Percentiles rank a stretch among this genome's conserved stretches.
Conservation (phyloP, 2,113 vertebrate genomes). For the Potamarius usumacintae region DNA sequence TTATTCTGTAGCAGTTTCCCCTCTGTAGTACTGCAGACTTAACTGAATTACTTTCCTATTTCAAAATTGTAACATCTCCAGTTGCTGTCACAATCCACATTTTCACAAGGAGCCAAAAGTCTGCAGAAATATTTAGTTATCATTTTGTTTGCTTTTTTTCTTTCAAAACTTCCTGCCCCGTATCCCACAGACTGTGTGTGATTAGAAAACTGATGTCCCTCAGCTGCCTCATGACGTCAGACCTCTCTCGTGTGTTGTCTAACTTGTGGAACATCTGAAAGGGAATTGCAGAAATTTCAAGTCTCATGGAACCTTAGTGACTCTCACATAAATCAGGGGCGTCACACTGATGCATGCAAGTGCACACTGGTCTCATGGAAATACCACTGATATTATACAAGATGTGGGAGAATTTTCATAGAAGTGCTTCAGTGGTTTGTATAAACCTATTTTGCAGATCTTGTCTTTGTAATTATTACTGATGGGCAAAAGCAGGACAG, state of each 20-base stretch:
- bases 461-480: constrained; percentile 17
- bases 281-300: not conserved
- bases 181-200: constrained; percentile 62
- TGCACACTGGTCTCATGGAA: not conserved
- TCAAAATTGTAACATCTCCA: not conserved
- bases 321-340: constrained; percentile 3
- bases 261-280: not conserved
- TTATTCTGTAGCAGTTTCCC: not conserved
- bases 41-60: not conserved
- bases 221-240: constrained; percentile 57
- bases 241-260: not conserved
- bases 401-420: not conserved
- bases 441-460: constrained; percentile 5
- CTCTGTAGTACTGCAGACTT: not conserved
- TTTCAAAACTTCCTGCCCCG: constrained; percentile 60
- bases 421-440: not conserved
- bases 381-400: not conserved
- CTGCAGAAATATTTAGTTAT: constrained; percentile 57
- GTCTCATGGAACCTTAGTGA: not conserved
- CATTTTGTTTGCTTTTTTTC: constrained; percentile 66
- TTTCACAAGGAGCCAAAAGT: constrained; percentile 47
- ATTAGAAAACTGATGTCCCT: constrained; percentile 68
- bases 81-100: constrained; percentile 22
- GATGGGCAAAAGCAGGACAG: not conserved
- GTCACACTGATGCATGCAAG: not conserved